Conservation (phyloP, 2,888 invertebrate species). For the Philereme vetulata region DNA sequence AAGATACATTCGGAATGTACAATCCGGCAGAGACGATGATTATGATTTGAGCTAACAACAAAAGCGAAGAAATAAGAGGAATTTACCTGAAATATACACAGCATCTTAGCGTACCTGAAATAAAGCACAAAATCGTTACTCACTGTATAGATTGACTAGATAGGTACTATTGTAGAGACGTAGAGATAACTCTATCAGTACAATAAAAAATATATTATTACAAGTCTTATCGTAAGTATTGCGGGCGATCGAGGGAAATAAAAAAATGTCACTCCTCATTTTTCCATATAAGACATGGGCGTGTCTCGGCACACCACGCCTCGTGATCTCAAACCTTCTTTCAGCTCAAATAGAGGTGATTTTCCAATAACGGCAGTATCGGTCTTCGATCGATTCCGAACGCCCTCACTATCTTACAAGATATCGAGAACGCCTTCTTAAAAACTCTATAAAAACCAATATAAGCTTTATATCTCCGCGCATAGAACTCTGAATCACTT, state of each 20-base stretch:
- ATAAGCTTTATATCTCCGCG: slow-evolving; percentile 53
- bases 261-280: slow-evolving; percentile 69
- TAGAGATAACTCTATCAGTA: slow-evolving; percentile 43
- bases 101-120: slow-evolving; percentile 73
- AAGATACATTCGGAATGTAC: background rate
- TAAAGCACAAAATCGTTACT: slow-evolving; percentile 46
- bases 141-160: background rate
- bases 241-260: slow-evolving; percentile 62
- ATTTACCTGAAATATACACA: slow-evolving; percentile 71
- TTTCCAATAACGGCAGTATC: slow-evolving; percentile 77
- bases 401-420: slow-evolving; percentile 83
- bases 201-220: slow-evolving; percentile 62
- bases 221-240: slow-evolving; percentile 55
- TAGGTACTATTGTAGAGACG: slow-evolving; percentile 18
- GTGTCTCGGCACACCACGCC: slow-evolving; percentile 74
- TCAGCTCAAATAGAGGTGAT: slow-evolving; percentile 72
- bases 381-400: slow-evolving; percentile 79
- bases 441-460: slow-evolving; percentile 52
- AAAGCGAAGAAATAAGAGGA: slow-evolving; percentile 37
- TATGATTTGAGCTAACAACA: slow-evolving; percentile 29
- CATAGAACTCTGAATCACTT: slow-evolving; percentile 54
- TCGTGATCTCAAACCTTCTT: slow-evolving; percentile 65
- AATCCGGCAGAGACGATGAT: slow-evolving; percentile 8
- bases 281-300: slow-evolving; percentile 79
- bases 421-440: slow-evolving; percentile 83